A percentile compares a stretch with the other conserved stretches of the same genome.
Conservation (phyloP, 2,113 vertebrate species). For the Mola mola region DNA sequence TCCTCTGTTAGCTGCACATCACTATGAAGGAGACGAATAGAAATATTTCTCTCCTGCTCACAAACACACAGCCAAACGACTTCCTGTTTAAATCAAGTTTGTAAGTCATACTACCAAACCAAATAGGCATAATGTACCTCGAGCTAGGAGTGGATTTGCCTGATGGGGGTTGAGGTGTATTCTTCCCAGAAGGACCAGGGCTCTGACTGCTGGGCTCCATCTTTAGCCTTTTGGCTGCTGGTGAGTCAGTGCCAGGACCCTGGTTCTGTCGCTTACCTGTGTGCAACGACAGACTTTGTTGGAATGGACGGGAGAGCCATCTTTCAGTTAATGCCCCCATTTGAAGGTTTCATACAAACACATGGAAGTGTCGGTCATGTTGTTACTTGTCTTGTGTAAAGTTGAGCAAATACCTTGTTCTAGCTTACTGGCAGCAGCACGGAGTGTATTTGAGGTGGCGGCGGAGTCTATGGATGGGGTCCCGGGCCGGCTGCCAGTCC, state of each 20-base stretch:
- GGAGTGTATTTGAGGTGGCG: conserved; percentile 86
- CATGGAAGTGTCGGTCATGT: too few species aligned
- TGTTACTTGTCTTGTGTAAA: not conserved
- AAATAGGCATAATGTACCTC: conserved; percentile 72
- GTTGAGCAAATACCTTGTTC: conserved; percentile 84
- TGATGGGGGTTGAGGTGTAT: conserved; percentile 87
- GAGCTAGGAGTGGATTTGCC: conserved; percentile 90
- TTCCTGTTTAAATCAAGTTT: too few species aligned
- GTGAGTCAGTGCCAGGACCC: conserved; percentile 75
- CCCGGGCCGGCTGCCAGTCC: conserved; percentile 87
- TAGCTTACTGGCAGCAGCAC: conserved; percentile 89
- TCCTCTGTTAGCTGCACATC: conserved; percentile 93
- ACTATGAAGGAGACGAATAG: conserved; percentile 58
- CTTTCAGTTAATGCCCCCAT: too few species aligned
- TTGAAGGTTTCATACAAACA: too few species aligned
- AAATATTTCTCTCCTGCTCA: not conserved
- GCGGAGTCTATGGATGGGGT: conserved; percentile 85
- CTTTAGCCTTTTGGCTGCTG: conserved; percentile 87
- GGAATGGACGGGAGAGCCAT: too few species aligned
- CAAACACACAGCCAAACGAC: not conserved
- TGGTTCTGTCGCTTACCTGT: conserved; percentile 85
- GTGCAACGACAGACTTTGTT: not conserved
- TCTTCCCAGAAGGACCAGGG: conserved; percentile 86
- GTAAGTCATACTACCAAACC: too few species aligned
- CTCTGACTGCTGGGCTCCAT: conserved; percentile 84